phyloP scores from a whole-genome alignment of 2,113 vertebrate species.

The Piprites chloris region DNA sequence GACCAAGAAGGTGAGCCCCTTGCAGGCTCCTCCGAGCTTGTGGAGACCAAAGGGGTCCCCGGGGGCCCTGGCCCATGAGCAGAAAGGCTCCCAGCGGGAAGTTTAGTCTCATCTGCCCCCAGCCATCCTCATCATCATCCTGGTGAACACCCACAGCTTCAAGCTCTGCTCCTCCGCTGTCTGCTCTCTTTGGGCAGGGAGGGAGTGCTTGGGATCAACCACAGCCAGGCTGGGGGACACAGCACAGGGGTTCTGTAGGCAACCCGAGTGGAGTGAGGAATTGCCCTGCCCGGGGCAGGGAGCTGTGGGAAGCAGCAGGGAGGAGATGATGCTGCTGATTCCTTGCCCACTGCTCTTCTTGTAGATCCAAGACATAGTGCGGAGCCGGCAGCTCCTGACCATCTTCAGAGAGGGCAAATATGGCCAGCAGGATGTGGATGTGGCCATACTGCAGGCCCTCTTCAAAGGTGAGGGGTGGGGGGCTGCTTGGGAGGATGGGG shows the following conservation, averaged over 20 bases:
- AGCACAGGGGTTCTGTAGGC: neutral
- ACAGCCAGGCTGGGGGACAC: neutral
- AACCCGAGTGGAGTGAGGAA: accelerated
- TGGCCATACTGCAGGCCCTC: conserved; percentile 92
- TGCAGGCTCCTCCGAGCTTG: neutral
- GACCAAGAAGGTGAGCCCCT: conserved; percentile 87
- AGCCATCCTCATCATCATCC: neutral
- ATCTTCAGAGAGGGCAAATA: conserved; percentile 85
- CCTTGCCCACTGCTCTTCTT: neutral
- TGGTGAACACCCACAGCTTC: neutral
- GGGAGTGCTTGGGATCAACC: neutral
- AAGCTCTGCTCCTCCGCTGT: neutral
- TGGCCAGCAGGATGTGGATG: conserved; percentile 84
- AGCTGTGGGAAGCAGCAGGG: neutral
- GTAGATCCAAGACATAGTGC: conserved; percentile 94
- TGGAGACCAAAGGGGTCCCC: neutral
- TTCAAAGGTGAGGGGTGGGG: conserved; percentile 83
- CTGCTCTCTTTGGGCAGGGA: neutral
- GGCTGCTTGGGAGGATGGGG: neutral
- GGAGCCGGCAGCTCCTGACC: conserved; percentile 83
- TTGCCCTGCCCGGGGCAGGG: neutral
- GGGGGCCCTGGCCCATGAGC: neutral
- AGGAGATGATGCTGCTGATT: neutral
- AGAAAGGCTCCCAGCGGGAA: accelerated
- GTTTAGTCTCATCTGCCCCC: neutral